Evolutionary conservation across 1,140 invertebrate genomes (phyloP).

Genomic region (Panagrolaimus sp.): DNA sequence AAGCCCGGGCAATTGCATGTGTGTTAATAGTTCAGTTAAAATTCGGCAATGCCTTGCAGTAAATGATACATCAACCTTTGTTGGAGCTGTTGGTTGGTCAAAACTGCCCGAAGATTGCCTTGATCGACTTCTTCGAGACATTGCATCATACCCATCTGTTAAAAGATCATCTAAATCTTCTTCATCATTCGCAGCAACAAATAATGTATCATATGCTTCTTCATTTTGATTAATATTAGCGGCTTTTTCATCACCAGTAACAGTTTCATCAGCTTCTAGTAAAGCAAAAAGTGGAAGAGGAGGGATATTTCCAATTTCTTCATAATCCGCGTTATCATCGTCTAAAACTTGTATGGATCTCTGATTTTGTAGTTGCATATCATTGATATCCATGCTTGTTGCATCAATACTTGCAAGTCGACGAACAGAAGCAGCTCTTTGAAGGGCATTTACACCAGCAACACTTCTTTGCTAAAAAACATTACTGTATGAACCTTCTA

Average conservation of each 20-base stretch:
- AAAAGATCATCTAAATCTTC: constrained; percentile 68
- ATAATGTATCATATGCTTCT: constrained; percentile 58
- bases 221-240: constrained; percentile 17
- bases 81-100: constrained; percentile 19
- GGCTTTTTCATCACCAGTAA: constrained; percentile 33
- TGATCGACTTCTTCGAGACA: constrained; percentile 28
- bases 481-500: constrained; percentile 10
- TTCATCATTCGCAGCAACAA: constrained; percentile 58
- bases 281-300: constrained; percentile 91
- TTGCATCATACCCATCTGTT: constrained; percentile 27
- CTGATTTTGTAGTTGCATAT: constrained; percentile 70
- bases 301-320: constrained; percentile 89
- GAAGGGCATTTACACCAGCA: constrained; percentile 21
- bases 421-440: constrained; percentile 36
- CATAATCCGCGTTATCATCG: constrained; percentile 70
- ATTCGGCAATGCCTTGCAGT: constrained; percentile 60
- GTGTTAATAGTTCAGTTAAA: constrained; percentile 80
- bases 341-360: constrained; percentile 57
- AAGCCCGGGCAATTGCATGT: constrained; percentile 85
- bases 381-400: constrained; percentile 76
- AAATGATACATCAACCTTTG: constrained; percentile 50
- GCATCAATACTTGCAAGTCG: constrained; percentile 63
- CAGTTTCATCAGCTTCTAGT: constrained; percentile 75
- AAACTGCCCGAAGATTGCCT: constrained; percentile 38
- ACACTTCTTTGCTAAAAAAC: constrained; percentile 24